phyloP scores from a whole-genome alignment of 1,140 invertebrate species.

The Asbolus verrucosus region DNA sequence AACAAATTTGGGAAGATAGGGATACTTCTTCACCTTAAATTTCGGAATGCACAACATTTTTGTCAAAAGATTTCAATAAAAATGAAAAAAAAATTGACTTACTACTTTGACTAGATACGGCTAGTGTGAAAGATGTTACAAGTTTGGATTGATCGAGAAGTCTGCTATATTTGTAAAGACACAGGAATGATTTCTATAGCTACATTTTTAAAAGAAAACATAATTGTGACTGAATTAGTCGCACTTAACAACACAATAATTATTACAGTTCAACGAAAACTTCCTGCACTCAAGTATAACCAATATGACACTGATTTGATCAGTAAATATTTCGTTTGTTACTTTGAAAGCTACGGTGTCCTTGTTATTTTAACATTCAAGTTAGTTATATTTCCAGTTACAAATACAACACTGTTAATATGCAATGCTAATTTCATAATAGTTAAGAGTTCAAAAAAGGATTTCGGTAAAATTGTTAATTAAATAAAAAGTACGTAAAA shows the following conservation, averaged over 20 bases:
- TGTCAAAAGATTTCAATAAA: not conserved
- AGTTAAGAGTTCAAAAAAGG: too few relatives aligned
- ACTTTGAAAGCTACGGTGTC: constrained; percentile 28
- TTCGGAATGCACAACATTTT: constrained; percentile 10
- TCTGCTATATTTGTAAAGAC: not conserved
- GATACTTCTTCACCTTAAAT: not conserved
- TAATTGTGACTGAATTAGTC: not conserved
- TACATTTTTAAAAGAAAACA: constrained; percentile 7
- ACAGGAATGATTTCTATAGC: not conserved
- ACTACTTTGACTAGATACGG: constrained; percentile 3
- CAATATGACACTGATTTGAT: constrained; percentile 36
- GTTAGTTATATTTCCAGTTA: not conserved
- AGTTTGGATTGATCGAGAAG: not conserved
- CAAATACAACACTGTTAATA: not conserved
- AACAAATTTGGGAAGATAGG: constrained; percentile 15
- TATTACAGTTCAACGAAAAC: constrained; percentile 20
- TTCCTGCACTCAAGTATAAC: constrained; percentile 29
- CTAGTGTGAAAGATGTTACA: not conserved
- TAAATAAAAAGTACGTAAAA: too few relatives aligned
- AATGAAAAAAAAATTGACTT: not conserved
- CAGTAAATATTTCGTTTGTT: constrained; percentile 31
- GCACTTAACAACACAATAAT: constrained; percentile 21
- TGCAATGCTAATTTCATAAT: too few relatives aligned
- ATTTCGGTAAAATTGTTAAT: too few relatives aligned
- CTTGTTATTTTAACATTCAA: constrained; percentile 21